Evolutionary conservation across 2,888 invertebrate species (phyloP).

Genomic region (Leptinotarsa juncta): DNA sequence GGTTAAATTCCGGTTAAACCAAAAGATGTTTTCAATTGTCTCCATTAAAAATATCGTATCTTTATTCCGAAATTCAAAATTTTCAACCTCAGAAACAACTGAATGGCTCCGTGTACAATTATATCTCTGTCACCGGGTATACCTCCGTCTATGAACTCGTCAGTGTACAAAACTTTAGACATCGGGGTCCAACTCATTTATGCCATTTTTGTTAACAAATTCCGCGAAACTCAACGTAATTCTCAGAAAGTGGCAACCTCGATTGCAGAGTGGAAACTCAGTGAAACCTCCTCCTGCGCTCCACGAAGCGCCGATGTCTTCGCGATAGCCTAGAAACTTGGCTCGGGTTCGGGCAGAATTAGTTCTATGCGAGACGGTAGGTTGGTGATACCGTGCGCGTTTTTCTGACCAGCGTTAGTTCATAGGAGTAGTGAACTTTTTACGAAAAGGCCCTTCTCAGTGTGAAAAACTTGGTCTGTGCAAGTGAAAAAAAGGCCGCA

Average conservation of each 20-base stretch:
- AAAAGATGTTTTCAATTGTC: no score
- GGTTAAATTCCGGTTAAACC: no score
- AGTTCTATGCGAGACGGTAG: slow-evolving; percentile 45
- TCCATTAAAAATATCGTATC: no score
- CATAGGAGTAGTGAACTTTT: slow-evolving; percentile 54
- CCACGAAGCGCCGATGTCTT: slow-evolving; percentile 30
- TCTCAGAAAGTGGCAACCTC: slow-evolving; percentile 34
- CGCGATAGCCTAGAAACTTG: slow-evolving; percentile 1
- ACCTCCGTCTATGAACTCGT: no score
- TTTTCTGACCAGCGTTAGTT: slow-evolving; percentile 33
- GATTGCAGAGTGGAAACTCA: slow-evolving; percentile 37
- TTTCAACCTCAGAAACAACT: no score
- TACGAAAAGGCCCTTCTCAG: slow-evolving; percentile 26
- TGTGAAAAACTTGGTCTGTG: slow-evolving; percentile 25
- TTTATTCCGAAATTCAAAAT: no score
- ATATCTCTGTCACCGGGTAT: no score
- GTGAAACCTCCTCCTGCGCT: slow-evolving; percentile 43
- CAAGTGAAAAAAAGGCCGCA: neutral
- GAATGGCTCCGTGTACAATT: no score
- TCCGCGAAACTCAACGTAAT: neutral
- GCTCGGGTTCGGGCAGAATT: neutral
- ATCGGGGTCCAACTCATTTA: no score
- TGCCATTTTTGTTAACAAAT: neutral
- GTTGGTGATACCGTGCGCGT: slow-evolving; percentile 42
- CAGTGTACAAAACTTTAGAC: no score